Evolutionary conservation across 2,797 vertebrate genomes (phyloP), one percentile per base, ranked within the genome.

Genomic region (Coranthus polyacanthus): DNA sequence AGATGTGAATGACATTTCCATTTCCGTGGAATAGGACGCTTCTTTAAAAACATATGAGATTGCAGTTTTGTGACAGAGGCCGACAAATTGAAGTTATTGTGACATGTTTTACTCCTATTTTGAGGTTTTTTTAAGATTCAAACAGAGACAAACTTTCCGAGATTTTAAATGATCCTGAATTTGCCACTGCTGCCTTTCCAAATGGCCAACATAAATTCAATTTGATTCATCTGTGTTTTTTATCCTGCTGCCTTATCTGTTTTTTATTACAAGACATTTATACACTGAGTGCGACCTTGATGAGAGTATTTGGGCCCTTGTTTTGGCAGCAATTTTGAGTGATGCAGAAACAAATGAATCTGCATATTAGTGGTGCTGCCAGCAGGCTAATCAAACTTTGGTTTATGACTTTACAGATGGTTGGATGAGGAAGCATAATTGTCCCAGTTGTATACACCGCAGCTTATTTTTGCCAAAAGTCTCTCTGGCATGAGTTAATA

Each of bases 1-100:
- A 64, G 77, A 56, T 72, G 67, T 78, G 82, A 88, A 79, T 84
- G 80, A 81, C 78, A 78, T 86, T 87, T 86, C 83, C 64, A 83
- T 88, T 89, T 84, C 62, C 1, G 22, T 73, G 80, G 68, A 87
- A 79, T 5, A 67, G 61, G 49, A 71, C 38, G 10, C 62, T 55
- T 72, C 67, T 78, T 42, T 59, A 36, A 58, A 44, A 32, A 38
- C 37, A 60, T 15, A 47, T 58, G 71, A 84, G 64, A 72, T 26
- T 61, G 54, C 57, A 42, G 29, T 70, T 83, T 78, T 72, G 63
- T 64, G 59, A 73, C 72, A 73, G 61, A 46, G 20, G 16, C 39
- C 45, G 41, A 65, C 64, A 79, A 74, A 78, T 79, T 69, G 41
- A 32, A 75, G 68, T 50, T 56, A 52, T 64, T 58, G 64, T 78